A percentile compares a stretch with the other conserved stretches of the same genome.
Evolutionary conservation across 2,888 invertebrate genomes (phyloP).

Genomic region (Drosophila borborema): DNA sequence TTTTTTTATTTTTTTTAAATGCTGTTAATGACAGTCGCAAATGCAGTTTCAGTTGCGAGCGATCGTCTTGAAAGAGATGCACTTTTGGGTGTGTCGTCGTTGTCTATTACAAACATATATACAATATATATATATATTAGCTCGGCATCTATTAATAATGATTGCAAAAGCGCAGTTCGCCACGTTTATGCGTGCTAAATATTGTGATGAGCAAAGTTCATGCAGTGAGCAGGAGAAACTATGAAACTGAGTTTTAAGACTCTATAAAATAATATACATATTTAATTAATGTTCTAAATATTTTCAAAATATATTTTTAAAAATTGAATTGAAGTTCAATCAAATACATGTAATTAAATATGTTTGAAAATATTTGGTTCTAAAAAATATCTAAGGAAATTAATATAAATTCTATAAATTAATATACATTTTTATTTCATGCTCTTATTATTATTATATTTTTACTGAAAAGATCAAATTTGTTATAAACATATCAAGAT

Average conservation of each 20-base stretch:
- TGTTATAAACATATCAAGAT: neutral
- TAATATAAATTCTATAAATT: too few species aligned
- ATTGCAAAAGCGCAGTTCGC: slow-evolving; percentile 44
- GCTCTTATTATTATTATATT: too few species aligned
- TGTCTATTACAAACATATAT: slow-evolving; percentile 12
- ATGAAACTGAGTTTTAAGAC: too few species aligned
- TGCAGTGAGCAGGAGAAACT: neutral
- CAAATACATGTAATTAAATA: too few species aligned
- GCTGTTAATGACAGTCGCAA: slow-evolving; percentile 56
- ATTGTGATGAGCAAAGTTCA: slow-evolving; percentile 15
- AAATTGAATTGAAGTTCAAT: too few species aligned
- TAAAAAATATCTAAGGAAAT: too few species aligned
- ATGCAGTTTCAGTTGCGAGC: slow-evolving; percentile 41
- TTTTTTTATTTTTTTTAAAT: slow-evolving; percentile 32
- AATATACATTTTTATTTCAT: too few species aligned
- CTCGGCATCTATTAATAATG: slow-evolving; percentile 49
- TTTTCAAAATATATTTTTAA: neutral
- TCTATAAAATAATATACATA: neutral
- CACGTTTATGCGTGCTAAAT: slow-evolving; percentile 27
- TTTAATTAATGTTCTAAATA: neutral
- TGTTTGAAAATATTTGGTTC: too few species aligned
- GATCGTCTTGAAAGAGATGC: slow-evolving; percentile 42
- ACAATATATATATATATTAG: slow-evolving; percentile 3
- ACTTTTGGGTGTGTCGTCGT: slow-evolving; percentile 59
- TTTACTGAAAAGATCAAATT: too few species aligned